A percentile compares a stretch with the other conserved stretches of the same genome.
Conservation (phyloP, 2,797 vertebrate species). For the Delichon dasypus region DNA sequence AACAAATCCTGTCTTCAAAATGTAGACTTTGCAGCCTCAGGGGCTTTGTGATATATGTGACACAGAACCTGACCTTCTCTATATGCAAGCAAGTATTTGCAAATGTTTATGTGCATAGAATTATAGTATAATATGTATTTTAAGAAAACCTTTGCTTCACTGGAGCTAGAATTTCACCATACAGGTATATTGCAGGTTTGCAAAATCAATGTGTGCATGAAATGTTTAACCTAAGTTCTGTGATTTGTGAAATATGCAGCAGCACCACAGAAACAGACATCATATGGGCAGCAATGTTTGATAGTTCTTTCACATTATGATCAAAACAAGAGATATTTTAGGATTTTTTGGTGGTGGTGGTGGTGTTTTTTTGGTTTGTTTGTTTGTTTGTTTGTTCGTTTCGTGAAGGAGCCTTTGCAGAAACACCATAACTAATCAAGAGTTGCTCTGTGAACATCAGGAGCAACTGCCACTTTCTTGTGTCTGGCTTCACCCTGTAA, state of each 20-base stretch:
- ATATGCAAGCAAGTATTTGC: background rate
- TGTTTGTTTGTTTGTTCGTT: background rate
- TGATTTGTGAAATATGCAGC: background rate
- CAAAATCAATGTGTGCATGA: background rate
- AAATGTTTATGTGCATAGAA: background rate
- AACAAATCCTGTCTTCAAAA: background rate
- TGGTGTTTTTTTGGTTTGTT: background rate
- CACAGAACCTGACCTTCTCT: background rate
- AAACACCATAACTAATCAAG: background rate
- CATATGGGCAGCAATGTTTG: background rate
- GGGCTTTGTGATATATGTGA: rapidly evolving
- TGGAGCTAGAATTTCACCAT: background rate
- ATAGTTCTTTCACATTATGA: background rate
- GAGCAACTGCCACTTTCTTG: background rate
- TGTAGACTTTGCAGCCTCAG: background rate
- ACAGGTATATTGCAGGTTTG: background rate
- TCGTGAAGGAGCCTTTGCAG: background rate
- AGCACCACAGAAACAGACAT: background rate
- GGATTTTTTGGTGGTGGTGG: background rate
- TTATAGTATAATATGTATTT: background rate
- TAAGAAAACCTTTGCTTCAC: background rate
- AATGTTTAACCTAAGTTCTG: background rate
- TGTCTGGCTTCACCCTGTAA: background rate
- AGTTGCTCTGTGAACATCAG: background rate
- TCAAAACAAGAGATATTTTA: background rate